phyloP scores from a whole-genome alignment of 2,113 vertebrate genomes.

The Phrynocephalus versicolor region DNA sequence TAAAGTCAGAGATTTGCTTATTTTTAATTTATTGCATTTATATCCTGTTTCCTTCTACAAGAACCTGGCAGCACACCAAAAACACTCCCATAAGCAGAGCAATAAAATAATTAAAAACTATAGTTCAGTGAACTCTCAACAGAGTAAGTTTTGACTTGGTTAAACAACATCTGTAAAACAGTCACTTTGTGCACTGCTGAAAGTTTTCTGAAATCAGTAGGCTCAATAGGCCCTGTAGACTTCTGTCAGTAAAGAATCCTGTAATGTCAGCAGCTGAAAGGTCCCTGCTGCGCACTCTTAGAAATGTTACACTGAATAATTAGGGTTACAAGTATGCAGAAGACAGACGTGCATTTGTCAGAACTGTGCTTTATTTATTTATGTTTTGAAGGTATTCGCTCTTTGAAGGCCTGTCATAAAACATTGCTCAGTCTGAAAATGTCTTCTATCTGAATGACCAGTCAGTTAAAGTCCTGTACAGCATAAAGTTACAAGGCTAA shows the following conservation, averaged over 20 bases:
- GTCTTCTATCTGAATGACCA: not conserved
- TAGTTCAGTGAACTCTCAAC: not conserved
- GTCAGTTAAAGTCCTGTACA: not conserved
- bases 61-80: not conserved
- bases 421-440: no score
- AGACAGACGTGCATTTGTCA: not conserved
- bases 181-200: not conserved
- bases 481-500: not conserved
- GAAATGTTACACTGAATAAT: not conserved
- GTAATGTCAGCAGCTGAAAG: not conserved
- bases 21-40: not conserved
- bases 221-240: not conserved
- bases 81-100: not conserved
- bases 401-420: no score
- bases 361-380: no score
- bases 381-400: no score
- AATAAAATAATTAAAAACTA: not conserved
- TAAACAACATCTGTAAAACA: not conserved
- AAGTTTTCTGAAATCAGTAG: not conserved
- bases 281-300: not conserved
- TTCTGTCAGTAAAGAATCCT: not conserved
- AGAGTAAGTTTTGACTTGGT: not conserved
- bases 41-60: not conserved
- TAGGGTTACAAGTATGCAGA: not conserved
- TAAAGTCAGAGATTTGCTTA: not conserved